Evolutionary conservation across 2,797 vertebrate genomes (phyloP), one percentile per base, ranked within the genome.

Genomic region (Macroramphosus scolopax): DNA sequence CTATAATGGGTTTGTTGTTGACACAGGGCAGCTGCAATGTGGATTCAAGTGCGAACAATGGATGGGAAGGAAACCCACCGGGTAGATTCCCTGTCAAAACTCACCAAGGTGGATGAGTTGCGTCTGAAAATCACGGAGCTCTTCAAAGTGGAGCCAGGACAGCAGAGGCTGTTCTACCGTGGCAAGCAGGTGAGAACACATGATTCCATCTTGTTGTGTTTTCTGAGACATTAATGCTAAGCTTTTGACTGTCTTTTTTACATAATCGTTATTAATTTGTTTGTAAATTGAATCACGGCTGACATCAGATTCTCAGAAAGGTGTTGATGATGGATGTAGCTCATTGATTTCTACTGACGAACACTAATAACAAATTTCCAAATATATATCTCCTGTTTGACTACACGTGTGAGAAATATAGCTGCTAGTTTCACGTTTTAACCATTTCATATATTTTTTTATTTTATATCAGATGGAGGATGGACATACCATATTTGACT

Each of bases 1-100:
- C n/a, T n/a, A n/a, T n/a, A 22, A 22, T 22, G 20, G 3, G 20
- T 46, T 6, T 51, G 30, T 39, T 40, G 0, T 17, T 18, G 9
- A 17, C 6, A 29, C 49, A 92, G 90, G 84, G 84, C 83, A 84
- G 85, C 84, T 88, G 88, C 83, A 82, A 98, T 98, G 96, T 98
- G 96, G 96, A 96, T 98, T 86, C 96, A 97, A 82, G 95, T 98
- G 53, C 94, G 96, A 37, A 98, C 95, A 62, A 98, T 98, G 96
- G 96, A 98, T 59, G 96, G 96, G 65, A 93, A 89, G 77, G 90
- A 93, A 77, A 93, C 95, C 42, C 94, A 92, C 65, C 90, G 90
- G 18, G 91, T 98, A 58, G 93, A 97, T 84, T 93, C 92, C 12
- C 79, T 98, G 34, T 98, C 96, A 51, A 96, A 96, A 75, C 91